These are phyloP conservation scores for Kryptopterus vitreolus DNA, from an alignment of 2,797 vertebrate species.

Conservation along the genomic window DNA sequence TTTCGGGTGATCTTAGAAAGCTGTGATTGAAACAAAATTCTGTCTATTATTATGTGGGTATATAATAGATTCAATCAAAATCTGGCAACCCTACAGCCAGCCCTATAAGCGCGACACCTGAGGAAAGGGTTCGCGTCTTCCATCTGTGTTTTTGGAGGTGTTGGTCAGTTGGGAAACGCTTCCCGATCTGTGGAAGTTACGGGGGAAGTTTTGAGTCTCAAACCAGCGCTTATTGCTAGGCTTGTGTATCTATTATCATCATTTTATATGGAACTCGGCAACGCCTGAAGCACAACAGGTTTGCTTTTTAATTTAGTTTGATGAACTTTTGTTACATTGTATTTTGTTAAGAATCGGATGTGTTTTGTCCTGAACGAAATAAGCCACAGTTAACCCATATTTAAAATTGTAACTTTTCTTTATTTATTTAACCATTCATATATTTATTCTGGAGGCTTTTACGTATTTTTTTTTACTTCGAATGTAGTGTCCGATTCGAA, in stretches of 20 bases:
- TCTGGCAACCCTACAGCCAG: not conserved
- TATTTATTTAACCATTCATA: not conserved
- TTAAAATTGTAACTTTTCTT: not conserved
- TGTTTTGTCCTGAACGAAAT: not conserved
- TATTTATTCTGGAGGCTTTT: not conserved
- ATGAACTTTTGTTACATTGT: not conserved
- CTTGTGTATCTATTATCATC: not conserved
- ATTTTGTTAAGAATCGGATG: not conserved
- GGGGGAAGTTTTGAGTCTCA: not conserved
- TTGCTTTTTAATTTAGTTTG: not conserved
- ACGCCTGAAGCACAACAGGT: slow-evolving; percentile 11
- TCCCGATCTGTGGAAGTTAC: not conserved
- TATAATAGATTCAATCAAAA: too few species aligned
- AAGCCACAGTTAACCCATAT: not conserved
- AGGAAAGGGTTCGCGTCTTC: slow-evolving; percentile 40
- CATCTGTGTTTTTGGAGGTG: not conserved
- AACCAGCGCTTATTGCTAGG: not conserved
- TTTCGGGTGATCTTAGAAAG: not conserved
- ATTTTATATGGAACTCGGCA: slow-evolving; percentile 17
- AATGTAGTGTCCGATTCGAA: too few species aligned
- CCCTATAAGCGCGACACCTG: slow-evolving; percentile 20
- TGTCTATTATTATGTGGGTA: too few species aligned
- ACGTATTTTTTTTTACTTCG: not conserved
- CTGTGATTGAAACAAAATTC: too few species aligned
- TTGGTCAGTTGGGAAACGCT: not conserved